Evolutionary conservation across 2,113 vertebrate genomes (phyloP), one percentile per base, ranked within the genome.

Genomic region (Phylloscopus whistleri): DNA sequence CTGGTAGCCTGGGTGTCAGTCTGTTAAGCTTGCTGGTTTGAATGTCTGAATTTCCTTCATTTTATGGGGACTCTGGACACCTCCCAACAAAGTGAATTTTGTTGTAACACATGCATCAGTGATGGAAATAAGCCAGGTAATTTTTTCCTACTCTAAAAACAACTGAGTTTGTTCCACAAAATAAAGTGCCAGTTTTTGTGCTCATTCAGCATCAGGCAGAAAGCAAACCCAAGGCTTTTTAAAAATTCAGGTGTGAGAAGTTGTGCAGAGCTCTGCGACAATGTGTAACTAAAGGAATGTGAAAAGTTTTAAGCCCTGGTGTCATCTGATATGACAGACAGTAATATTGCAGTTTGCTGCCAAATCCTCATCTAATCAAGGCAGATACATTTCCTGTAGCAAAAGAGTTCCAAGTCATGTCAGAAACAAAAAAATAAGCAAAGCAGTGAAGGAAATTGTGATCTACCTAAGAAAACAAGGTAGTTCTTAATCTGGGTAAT

Each of bases 291-390:
- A 48, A 59, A 91, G 22, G 58, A 89, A 95, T 59, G 37, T 44
- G 78, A 66, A 82, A 93, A 79, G 58, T 84, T 93, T 92, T 79
- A 74, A 93, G 26, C 44, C 63, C n/a, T 84, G 73, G 41, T 92
- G 80, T 93, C 75, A 89, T 87, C 55, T 82, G 64, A 78, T 82
- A 48, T 13, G 55, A 87, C 66, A 89, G 73, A 79, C 60, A 49
- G n/a, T 48, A 60, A 44, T 46, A 79, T 41, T 72, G 79, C 62
- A 80, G 51, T 78, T 88, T 82, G 73, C 86, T 95, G 90, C 83
- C 91, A 91, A 90, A 90, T 62, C 43, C 66, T 88, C 68, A 82
- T 90, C 53, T 93, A 73, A 92, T 89, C 79, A 67, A 53, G 72
- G 58, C 80, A 82, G 77, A 82, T 70, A 27, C 10, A 67, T 77